These are phyloP conservation scores for Calephelis nemesis DNA, from an alignment of 1,140 invertebrate species.

Conservation along the genomic window DNA sequence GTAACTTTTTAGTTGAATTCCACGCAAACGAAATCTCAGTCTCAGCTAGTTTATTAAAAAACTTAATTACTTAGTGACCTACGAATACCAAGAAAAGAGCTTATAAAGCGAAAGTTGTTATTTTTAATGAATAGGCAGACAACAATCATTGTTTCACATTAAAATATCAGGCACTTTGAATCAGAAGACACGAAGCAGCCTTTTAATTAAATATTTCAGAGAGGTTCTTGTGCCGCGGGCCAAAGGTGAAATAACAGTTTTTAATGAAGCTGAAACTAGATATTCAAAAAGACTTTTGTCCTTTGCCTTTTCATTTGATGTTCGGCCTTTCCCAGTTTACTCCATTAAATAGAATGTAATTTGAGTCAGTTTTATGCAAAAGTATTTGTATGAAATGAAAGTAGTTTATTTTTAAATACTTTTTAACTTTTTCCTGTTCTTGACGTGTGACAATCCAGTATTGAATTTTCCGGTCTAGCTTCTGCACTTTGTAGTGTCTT, in stretches of 20 bases:
- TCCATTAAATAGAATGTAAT: slow-evolving; percentile 5
- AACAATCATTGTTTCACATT: slow-evolving; percentile 37
- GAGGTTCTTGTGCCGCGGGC: slow-evolving; percentile 29
- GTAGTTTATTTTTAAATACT: too few relatives aligned
- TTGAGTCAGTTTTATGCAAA: background rate
- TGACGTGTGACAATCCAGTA: too few relatives aligned
- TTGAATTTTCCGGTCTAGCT: too few relatives aligned
- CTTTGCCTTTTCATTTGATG: slow-evolving; percentile 19
- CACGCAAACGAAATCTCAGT: too few relatives aligned
- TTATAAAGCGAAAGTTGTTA: slow-evolving; percentile 20
- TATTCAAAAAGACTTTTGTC: slow-evolving; percentile 28
- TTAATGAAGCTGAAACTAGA: slow-evolving; percentile 38
- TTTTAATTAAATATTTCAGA: slow-evolving; percentile 52
- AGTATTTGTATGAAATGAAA: background rate
- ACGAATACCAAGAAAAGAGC: slow-evolving; percentile 4
- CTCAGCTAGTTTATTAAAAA: background rate
- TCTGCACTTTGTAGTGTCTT: too few relatives aligned
- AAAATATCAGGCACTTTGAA: slow-evolving; percentile 48
- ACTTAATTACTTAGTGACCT: slow-evolving; percentile 16
- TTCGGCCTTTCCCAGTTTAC: slow-evolving; percentile 15
- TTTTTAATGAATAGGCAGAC: slow-evolving; percentile 41
- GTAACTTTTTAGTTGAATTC: too few relatives aligned
- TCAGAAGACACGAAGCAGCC: slow-evolving; percentile 43
- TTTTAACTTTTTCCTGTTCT: too few relatives aligned
- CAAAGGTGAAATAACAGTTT: slow-evolving; percentile 35